A percentile compares a stretch with the other conserved stretches of the same genome.
phyloP scores from a whole-genome alignment of 2,113 vertebrate species.

The Ariopsis seemanni region DNA sequence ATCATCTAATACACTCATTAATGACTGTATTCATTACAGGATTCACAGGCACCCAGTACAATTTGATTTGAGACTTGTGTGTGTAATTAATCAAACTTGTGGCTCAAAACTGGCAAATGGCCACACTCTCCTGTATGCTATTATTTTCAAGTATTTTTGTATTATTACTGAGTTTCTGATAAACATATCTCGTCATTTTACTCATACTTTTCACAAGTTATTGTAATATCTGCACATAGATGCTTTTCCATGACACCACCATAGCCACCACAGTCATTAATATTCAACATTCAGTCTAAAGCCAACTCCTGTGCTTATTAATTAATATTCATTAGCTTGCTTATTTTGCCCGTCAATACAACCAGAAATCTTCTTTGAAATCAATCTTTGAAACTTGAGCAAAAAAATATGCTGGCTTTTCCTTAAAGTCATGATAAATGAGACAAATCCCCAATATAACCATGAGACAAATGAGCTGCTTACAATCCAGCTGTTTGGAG shows the following conservation, averaged over 20 bases:
- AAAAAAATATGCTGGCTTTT: not conserved
- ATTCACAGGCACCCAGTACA: conserved; percentile 17
- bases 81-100: not conserved
- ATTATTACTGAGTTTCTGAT: not conserved
- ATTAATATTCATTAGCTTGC: not conserved
- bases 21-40: conserved; percentile 63
- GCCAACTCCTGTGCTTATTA: not conserved
- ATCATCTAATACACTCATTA: conserved; percentile 66
- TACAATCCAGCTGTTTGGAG: not conserved
- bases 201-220: not conserved
- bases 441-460: not conserved
- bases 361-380: not conserved
- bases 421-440: not conserved
- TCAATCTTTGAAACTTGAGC: not conserved
- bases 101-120: not conserved
- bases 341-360: not conserved
- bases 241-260: not conserved
- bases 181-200: not conserved
- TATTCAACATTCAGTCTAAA: not conserved
- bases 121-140: not conserved
- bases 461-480: not conserved
- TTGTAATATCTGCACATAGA: not conserved
- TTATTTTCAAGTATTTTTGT: not conserved
- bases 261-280: not conserved
- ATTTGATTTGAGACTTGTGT: not conserved